Base-by-base conservation (phyloP, 2,888 invertebrate genomes). In the Microchrysa polita region DNA sequence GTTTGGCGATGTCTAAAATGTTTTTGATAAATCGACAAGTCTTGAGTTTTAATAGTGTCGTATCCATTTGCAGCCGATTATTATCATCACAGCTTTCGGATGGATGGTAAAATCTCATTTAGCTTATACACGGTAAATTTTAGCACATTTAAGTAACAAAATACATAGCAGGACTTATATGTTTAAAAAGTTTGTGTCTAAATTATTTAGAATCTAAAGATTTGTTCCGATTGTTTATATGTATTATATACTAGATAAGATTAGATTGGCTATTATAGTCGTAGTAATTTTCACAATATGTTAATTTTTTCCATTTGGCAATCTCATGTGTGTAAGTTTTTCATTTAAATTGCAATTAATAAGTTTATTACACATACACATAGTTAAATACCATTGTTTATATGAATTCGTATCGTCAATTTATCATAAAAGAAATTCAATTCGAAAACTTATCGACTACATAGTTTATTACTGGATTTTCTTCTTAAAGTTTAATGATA, bases 191-290 rank as follows among this genome's bases (percentile, higher is more conserved):
- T 69, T 67, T 52, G n/a, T n/a, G n/a, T 65, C n/a, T 67, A n/a
- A 22, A 1, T 71, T 53, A 18, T 63, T 73, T 73, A 61, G 72
- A 73, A 63, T 73, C 63, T 53, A 63, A 22, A 44, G 23, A 72
- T 73, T 63, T 73, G 72, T 57, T 73, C 63, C 61, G 72, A 73
- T 73, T 34, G 53, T 73, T 73, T 73, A n/a, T n/a, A n/a, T n/a
- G n/a, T 59, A 18, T 18, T 53, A 7, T 72, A 34, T 22, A 48
- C 52, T 52, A 27, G 44, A 34, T 34, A 34, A 34, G 27, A 34
- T 34, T 34, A 34, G 27, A 34, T 63, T 52, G 52, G 53, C 61
- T 55, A 18, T 69, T n/a, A 10, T 52, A 34, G 40, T 55, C 27
- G 7, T 34, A 34, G n/a, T 34, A 34, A 34, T 34, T 34, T 34